These are phyloP conservation scores for Synanthedon formicaeformis DNA, from an alignment of 2,888 invertebrate species.

Conservation along the genomic window DNA sequence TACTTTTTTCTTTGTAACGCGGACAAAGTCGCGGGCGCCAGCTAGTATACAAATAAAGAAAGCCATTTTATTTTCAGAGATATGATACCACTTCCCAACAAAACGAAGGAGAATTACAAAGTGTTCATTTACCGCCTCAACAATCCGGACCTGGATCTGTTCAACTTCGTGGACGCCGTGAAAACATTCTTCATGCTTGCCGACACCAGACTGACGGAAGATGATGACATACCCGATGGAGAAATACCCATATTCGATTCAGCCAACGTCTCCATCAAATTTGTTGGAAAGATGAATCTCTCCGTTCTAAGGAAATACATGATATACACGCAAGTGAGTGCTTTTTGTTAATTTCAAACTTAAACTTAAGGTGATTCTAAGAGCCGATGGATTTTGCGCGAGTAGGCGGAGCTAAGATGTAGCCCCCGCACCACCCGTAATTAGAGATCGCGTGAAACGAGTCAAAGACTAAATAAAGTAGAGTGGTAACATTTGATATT, in stretches of 20 bases:
- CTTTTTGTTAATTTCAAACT: not conserved
- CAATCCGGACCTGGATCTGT: constrained; percentile 74
- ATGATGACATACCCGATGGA: constrained; percentile 72
- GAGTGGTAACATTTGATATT: too few relatives aligned
- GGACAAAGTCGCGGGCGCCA: too few relatives aligned
- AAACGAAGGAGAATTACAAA: constrained; percentile 76
- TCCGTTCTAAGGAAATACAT: constrained; percentile 76
- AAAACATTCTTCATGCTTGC: constrained; percentile 81
- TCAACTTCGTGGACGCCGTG: constrained; percentile 74
- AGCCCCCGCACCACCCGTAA: too few relatives aligned
- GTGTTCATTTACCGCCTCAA: constrained; percentile 75
- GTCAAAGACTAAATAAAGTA: too few relatives aligned
- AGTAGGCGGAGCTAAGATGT: too few relatives aligned
- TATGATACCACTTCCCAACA: constrained; percentile 75
- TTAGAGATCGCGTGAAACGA: too few relatives aligned
- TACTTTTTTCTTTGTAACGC: too few relatives aligned
- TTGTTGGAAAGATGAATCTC: constrained; percentile 73
- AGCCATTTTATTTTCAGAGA: constrained; percentile 59
- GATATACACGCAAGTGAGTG: constrained; percentile 74
- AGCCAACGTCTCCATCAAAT: constrained; percentile 73
- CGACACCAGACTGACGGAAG: constrained; percentile 75
- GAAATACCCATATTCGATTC: constrained; percentile 81
- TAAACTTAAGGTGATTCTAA: too few relatives aligned
- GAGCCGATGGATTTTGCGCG: too few relatives aligned
- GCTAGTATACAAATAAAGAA: too few relatives aligned